Base-by-base conservation (phyloP, 1,140 invertebrate species). In the Meteorus sp. region DNA sequence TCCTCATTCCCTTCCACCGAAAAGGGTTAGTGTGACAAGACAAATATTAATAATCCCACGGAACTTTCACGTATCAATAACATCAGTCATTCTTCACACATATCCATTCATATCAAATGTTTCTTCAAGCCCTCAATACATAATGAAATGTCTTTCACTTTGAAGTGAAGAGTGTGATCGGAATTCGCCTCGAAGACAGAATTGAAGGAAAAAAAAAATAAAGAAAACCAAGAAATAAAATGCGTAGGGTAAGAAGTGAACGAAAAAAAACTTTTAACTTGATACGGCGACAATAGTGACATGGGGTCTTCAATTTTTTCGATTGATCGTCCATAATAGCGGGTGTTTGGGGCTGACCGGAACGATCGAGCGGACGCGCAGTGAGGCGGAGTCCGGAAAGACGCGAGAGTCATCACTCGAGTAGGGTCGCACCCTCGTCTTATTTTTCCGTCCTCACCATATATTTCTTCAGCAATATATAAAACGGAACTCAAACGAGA, bases 321-420 rank as follows among this genome's bases (percentile, higher is more conserved):
- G 69, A 73, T 72, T 72, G 70, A 73, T 73, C 67, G 71, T 72
- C 67, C 63, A 68, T 74, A 75, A 72, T 73, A 70, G 67, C 60
- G 69, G 62, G 59, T 75, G 66, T 70, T 71, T 68, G 62, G 65
- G 67, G 68, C 68, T 65, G 72, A 68, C 59, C 31, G 60, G 67
- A 63, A 60, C 68, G 68, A 67, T 67, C 69, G 68, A 69, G 66
- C 62, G 65, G 19, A n/a, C n/a, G 66, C 66, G 65, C 66, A 69
- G 64, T 64, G 62, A 72, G 70, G 68, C 67, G 68, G 68, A 67
- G 67, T 56, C n/a, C 64, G 65, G 64, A 67, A 71, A 69, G 68
- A 70, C 68, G 65, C 65, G 65, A 75, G 69, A 73, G 69, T 73
- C 70, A 73, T 66, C 66, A 50, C 53, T 60, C 65, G 65, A 73